These are phyloP conservation scores for Pedionomus torquatus DNA, from an alignment of 2,113 vertebrate species.

Conservation along the genomic window DNA sequence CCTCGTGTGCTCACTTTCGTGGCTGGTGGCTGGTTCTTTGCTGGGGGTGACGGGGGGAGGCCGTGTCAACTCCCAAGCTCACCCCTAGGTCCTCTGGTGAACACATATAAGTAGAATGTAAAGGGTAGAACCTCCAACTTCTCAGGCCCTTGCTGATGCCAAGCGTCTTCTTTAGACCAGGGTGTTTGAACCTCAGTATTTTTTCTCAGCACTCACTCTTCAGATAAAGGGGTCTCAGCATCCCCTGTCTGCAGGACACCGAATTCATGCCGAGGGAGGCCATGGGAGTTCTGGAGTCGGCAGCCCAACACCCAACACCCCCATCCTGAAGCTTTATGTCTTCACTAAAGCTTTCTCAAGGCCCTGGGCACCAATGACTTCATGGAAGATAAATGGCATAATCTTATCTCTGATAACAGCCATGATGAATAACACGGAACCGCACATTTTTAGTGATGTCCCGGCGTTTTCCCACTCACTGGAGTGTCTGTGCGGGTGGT, in stretches of 20 bases:
- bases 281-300: accelerated
- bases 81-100: accelerated
- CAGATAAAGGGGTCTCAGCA: background rate
- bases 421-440: background rate
- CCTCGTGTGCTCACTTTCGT: background rate
- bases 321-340: background rate
- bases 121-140: background rate
- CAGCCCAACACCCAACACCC: no score
- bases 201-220: background rate
- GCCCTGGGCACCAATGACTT: background rate
- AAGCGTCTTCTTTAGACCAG: background rate
- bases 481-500: background rate
- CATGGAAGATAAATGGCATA: background rate
- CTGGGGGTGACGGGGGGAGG: background rate
- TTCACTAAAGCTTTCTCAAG: background rate
- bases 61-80: background rate
- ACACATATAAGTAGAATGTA: no score
- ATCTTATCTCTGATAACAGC: background rate
- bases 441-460: background rate
- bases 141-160: background rate
- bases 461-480: background rate
- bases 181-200: background rate
- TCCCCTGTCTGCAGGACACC: background rate
- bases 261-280: background rate
- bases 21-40: accelerated